Conservation (phyloP, 1,140 invertebrate genomes). For the Sarcophaga bullata region DNA sequence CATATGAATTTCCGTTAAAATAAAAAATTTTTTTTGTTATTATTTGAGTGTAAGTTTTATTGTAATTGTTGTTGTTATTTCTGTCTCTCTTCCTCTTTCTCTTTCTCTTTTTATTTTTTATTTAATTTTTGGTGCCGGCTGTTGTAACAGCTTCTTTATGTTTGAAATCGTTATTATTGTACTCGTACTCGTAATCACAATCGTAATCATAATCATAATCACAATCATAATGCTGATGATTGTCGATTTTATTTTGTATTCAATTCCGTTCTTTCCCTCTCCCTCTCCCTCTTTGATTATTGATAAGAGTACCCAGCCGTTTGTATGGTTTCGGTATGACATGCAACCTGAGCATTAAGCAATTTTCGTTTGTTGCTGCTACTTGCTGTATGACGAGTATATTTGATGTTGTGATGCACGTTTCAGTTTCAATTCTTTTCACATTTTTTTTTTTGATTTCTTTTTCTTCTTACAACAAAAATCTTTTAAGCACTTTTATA, state of each 20-base stretch:
- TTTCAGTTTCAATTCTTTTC: background rate
- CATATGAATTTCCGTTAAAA: constrained; percentile 11
- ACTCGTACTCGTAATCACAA: background rate
- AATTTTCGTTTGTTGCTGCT: background rate
- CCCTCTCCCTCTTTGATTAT: too few relatives aligned
- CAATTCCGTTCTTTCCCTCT: too few relatives aligned
- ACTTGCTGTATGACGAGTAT: background rate
- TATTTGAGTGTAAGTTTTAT: background rate
- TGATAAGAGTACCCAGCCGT: too few relatives aligned
- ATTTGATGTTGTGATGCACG: background rate
- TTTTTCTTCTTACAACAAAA: too few relatives aligned
- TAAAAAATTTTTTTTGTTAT: background rate
- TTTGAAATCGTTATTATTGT: constrained; percentile 8
- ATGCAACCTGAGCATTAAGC: constrained; percentile 23
- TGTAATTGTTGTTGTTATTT: too few relatives aligned
- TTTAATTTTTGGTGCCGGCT: background rate
- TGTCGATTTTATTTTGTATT: too few relatives aligned
- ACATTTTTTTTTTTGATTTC: too few relatives aligned
- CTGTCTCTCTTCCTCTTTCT: too few relatives aligned
- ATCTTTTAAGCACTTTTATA: background rate
- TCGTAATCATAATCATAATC: too few relatives aligned
- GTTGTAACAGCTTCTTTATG: constrained; percentile 13
- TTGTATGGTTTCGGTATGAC: background rate
- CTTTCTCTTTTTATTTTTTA: background rate
- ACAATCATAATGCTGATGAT: too few relatives aligned